Conservation (phyloP, 2,113 vertebrate species). For the Pionites leucogaster region DNA sequence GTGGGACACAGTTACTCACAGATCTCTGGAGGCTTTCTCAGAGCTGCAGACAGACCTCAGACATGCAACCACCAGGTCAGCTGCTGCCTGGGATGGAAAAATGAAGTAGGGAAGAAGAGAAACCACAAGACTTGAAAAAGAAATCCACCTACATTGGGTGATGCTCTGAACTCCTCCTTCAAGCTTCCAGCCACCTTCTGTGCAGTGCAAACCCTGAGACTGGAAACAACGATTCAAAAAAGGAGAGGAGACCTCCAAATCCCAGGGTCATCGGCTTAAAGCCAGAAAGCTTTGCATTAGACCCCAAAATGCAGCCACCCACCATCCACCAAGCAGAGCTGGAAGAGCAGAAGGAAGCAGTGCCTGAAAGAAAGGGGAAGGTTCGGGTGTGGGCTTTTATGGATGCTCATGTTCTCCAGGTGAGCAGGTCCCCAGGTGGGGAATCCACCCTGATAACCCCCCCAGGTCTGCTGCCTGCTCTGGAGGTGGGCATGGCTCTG, state of each 20-base stretch:
- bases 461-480: neutral
- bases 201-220: neutral
- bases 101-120: neutral
- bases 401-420: neutral
- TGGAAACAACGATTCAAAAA: neutral
- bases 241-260: neutral
- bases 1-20: neutral
- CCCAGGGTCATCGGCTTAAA: neutral
- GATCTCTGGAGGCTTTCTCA: neutral
- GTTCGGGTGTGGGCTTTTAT: neutral
- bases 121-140: neutral
- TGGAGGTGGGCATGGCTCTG: neutral
- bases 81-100: neutral
- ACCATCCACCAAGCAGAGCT: fast-evolving
- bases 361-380: fast-evolving
- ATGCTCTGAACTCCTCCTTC: neutral
- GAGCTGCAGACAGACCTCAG: neutral
- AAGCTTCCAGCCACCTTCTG: neutral
- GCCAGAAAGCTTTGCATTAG: neutral
- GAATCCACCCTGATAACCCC: fast-evolving
- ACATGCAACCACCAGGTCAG: fast-evolving
- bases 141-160: neutral
- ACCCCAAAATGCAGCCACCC: neutral
- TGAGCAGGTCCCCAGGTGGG: neutral
- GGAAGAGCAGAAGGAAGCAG: neutral